These are phyloP conservation scores for Sycophaga agraensis DNA, from an alignment of 1,140 invertebrate genomes.

Conservation along the genomic window DNA sequence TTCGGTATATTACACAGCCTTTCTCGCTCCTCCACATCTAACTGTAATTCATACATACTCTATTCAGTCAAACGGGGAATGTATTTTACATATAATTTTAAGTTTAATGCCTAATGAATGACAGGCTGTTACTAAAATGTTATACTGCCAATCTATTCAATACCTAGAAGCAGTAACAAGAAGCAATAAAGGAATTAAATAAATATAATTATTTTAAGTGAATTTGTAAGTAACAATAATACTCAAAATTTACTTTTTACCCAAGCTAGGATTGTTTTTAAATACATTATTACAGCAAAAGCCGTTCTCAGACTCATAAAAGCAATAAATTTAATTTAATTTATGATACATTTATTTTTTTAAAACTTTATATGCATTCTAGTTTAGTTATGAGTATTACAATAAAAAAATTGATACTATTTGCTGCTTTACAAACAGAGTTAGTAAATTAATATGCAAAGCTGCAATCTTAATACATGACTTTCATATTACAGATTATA, in stretches of 20 bases:
- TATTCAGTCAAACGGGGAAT: slow-evolving; percentile 46
- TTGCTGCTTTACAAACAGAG: slow-evolving; percentile 30
- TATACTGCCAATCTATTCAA: slow-evolving; percentile 20
- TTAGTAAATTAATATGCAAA: slow-evolving; percentile 41
- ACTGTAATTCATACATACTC: slow-evolving; percentile 54
- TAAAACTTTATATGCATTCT: not conserved
- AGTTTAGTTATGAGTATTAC: not conserved
- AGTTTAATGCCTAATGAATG: slow-evolving; percentile 8
- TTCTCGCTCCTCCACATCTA: slow-evolving; percentile 57
- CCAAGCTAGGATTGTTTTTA: not conserved
- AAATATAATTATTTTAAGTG: slow-evolving; percentile 17
- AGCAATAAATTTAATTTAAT: slow-evolving; percentile 9
- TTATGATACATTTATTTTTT: not conserved
- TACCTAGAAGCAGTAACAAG: slow-evolving; percentile 21
- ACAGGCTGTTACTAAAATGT: slow-evolving; percentile 17
- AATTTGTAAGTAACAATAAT: slow-evolving; percentile 8
- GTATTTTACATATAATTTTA: slow-evolving; percentile 23
- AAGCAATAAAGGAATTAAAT: slow-evolving; percentile 26
- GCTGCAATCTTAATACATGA: slow-evolving; percentile 28
- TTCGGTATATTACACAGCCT: slow-evolving; percentile 58
- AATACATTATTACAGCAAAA: slow-evolving; percentile 11
- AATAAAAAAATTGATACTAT: slow-evolving; percentile 25
- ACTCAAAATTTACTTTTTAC: slow-evolving; percentile 1
- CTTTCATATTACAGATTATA: not conserved
- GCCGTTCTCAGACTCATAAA: slow-evolving; percentile 2